Percentiles rank a stretch among this genome's conserved stretches.
phyloP scores from a whole-genome alignment of 2,797 vertebrate genomes.

The Myotis findleyi region DNA sequence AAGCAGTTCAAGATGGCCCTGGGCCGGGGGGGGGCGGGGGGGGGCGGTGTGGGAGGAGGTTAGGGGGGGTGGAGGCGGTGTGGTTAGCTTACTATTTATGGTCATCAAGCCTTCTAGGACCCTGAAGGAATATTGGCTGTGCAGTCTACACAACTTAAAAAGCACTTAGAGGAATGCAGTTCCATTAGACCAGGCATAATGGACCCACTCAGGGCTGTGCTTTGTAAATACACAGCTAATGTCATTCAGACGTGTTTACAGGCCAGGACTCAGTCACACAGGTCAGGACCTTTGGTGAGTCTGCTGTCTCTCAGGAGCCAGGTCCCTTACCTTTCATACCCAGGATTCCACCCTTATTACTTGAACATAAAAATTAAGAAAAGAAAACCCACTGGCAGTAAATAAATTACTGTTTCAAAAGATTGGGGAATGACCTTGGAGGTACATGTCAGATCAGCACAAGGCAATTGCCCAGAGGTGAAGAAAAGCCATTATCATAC shows the following conservation, averaged over 20 bases:
- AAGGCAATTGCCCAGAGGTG: conserved; percentile 55
- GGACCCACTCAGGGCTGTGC: conserved; percentile 49
- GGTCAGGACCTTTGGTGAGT: conserved; percentile 67
- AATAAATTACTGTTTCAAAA: conserved; percentile 66
- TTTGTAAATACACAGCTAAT: conserved; percentile 71
- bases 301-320: conserved; percentile 46
- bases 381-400: background rate
- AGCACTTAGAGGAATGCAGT: conserved; percentile 71
- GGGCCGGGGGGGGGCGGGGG: accelerated
- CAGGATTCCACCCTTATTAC: background rate
- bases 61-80: too few relatives aligned
- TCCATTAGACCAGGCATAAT: conserved; percentile 72
- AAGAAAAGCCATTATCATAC: conserved; percentile 24
- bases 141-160: conserved; percentile 69
- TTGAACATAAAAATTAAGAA: background rate
- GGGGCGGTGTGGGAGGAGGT: too few relatives aligned
- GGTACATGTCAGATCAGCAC: conserved; percentile 34
- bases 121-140: conserved; percentile 68
- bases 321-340: conserved; percentile 47
- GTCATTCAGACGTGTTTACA: conserved; percentile 62
- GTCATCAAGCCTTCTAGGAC: conserved; percentile 38
- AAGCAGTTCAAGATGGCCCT: background rate
- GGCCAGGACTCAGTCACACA: background rate
- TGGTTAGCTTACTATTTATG: conserved; percentile 59
- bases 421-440: conserved; percentile 55